Conservation (phyloP, 2,113 vertebrate species). For the Hiodon tergisus region DNA sequence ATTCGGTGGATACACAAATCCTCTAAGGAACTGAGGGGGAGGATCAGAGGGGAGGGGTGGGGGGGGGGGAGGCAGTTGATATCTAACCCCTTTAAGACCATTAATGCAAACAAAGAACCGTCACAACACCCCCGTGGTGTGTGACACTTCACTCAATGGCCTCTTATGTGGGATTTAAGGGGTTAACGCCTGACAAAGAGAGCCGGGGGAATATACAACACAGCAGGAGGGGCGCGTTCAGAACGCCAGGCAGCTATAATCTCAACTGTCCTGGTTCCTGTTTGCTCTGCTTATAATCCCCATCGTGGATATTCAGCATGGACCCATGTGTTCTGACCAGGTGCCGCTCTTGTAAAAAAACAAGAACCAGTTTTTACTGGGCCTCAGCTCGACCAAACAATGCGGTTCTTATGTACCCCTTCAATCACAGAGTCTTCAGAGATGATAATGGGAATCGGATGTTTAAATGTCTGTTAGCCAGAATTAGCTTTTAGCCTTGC, state of each 20-base stretch:
- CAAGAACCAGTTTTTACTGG: not conserved
- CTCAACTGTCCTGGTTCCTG: conserved; percentile 32
- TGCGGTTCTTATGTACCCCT: too few species aligned
- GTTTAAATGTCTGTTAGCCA: not conserved
- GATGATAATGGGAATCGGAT: not conserved
- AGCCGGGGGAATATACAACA: conserved; percentile 32
- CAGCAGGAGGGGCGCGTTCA: conserved; percentile 27
- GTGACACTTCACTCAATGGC: conserved; percentile 40
- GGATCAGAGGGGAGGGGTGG: not conserved
- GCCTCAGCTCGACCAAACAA: not conserved
- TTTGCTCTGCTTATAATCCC: conserved; percentile 26
- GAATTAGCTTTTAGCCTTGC: not conserved
- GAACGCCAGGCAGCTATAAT: conserved; percentile 32
- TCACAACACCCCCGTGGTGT: conserved; percentile 35
- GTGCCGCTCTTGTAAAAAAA: not conserved
- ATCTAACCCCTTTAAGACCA: conserved; percentile 43
- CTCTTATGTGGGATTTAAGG: conserved; percentile 44
- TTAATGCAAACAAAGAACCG: conserved; percentile 42
- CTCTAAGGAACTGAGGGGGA: not conserved
- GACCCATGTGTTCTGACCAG: not conserved
- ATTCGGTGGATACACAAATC: not conserved
- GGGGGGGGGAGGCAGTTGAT: conserved; percentile 18
- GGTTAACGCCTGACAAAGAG: conserved; percentile 45
- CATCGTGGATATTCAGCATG: not conserved
- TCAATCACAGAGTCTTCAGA: not conserved